Evolutionary conservation across 92 coral and sea anemone genomes (phyloP).

Genomic region (Phymanthus crucifer): DNA sequence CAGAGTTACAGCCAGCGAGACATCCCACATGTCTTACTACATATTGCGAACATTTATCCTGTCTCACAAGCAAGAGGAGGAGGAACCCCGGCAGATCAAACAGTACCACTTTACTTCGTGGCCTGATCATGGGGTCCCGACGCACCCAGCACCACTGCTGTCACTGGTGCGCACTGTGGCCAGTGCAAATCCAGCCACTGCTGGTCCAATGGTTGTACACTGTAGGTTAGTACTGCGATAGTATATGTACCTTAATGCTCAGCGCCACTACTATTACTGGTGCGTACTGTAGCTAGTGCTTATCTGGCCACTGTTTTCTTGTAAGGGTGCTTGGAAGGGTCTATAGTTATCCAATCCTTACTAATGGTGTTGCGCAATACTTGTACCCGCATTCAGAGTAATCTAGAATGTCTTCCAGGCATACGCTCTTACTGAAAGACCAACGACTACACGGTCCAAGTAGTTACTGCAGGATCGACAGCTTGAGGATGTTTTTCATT

Average conservation of each 20-base stretch:
- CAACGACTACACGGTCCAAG: too few species aligned
- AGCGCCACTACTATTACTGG: background rate
- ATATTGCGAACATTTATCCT: conserved; percentile 60
- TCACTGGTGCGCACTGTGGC: conserved; percentile 84
- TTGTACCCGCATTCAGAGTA: too few species aligned
- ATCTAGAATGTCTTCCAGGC: too few species aligned
- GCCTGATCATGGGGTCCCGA: conserved; percentile 99
- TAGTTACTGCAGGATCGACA: too few species aligned
- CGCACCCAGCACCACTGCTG: conserved; percentile 87
- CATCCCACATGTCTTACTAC: conserved; percentile 87
- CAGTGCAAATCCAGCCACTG: conserved; percentile 62
- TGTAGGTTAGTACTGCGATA: conserved; percentile 66
- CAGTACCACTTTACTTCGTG: conserved; percentile 96
- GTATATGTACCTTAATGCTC: background rate
- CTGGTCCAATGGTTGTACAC: conserved; percentile 86
- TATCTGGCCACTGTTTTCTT: background rate
- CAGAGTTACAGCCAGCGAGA: conserved; percentile 67
- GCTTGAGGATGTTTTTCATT: background rate
- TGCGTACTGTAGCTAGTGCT: background rate
- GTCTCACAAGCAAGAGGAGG: conserved; percentile 69
- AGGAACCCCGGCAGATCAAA: conserved; percentile 70
- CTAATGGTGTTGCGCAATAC: too few species aligned
- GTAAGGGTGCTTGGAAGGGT: too few species aligned
- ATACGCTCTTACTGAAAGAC: too few species aligned
- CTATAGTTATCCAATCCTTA: too few species aligned